Evolutionary conservation across 2,888 invertebrate genomes (phyloP).

Genomic region (Lithophane semibrunnea): DNA sequence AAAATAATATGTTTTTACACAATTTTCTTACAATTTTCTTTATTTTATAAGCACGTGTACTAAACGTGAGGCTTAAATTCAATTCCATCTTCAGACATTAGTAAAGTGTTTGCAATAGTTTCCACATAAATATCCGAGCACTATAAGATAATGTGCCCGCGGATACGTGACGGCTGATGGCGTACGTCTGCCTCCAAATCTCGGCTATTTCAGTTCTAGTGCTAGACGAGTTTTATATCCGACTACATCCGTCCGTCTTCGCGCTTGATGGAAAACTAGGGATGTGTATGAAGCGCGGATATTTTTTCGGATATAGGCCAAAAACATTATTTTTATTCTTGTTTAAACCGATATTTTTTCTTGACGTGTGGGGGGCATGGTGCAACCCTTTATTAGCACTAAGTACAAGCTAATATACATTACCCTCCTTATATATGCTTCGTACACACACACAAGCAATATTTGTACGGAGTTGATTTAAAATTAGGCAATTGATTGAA

Average conservation of each 20-base stretch:
- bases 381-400: no score
- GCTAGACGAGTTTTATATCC: constrained; percentile 63
- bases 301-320: constrained; percentile 14
- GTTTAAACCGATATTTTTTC: no score
- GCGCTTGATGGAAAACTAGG: constrained; percentile 50
- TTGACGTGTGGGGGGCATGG: background rate
- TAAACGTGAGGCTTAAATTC: background rate
- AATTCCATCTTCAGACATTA: constrained; percentile 12
- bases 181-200: constrained; percentile 35
- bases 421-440: background rate
- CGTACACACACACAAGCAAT: no score
- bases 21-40: background rate
- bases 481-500: background rate
- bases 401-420: background rate
- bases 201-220: constrained; percentile 42
- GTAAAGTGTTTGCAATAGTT: constrained; percentile 14
- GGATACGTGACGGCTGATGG: constrained; percentile 29
- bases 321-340: background rate
- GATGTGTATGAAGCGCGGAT: constrained; percentile 29
- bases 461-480: background rate
- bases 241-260: constrained; percentile 61
- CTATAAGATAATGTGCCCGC: constrained; percentile 35
- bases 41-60: background rate
- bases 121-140: constrained; percentile 19
- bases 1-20: background rate